Base-by-base conservation (phyloP, 2,888 invertebrate genomes). In the Dynastes tityus region DNA sequence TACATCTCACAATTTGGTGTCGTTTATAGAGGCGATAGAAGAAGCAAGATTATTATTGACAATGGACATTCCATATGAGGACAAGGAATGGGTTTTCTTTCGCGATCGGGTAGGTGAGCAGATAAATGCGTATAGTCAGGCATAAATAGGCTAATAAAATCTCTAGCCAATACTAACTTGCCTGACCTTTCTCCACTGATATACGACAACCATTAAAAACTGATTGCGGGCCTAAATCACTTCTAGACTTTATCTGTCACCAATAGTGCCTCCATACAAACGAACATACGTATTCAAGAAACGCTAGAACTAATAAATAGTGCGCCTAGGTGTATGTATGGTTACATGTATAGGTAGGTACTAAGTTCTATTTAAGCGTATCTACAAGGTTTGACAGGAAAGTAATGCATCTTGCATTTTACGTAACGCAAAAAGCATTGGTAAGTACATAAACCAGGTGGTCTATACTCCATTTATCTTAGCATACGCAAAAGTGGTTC, bases 221-320 rank as follows among this genome's bases (percentile, higher is more conserved):
- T 58, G 55, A 71, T 71, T 55, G 58, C 71, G 22, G 55, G 37
- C 37, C 58, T 71, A 71, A 71, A 71, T 71, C 71, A 71, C 55
- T 71, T 11, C 55, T 67, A 45, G 71, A 71, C 71, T 71, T 71
- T 71, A 71, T 71, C 71, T 71, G 71, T 71, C 71, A 71, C 71
- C 71, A 71, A 71, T 71, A 58, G 55, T 71, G 71, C 55, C 71
- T 71, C 71, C 71, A 71, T 71, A 71, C 71, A 71, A 71, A 32
- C 55, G 55, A 32, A 40, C 13, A 51, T 27, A 53, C 70, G 22
- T 53, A 70, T 70, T 53, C n/a, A n/a, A 71, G 71, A 71, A 71
- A 71, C 58, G 71, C 49, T 58, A 71, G 71, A 71, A 58, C 32
- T 58, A 58, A 71, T 71, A 71, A 71, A 71, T 71, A 55, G 45